Conservation (phyloP, 2,797 vertebrate genomes). For the Lateolabrax maculatus region DNA sequence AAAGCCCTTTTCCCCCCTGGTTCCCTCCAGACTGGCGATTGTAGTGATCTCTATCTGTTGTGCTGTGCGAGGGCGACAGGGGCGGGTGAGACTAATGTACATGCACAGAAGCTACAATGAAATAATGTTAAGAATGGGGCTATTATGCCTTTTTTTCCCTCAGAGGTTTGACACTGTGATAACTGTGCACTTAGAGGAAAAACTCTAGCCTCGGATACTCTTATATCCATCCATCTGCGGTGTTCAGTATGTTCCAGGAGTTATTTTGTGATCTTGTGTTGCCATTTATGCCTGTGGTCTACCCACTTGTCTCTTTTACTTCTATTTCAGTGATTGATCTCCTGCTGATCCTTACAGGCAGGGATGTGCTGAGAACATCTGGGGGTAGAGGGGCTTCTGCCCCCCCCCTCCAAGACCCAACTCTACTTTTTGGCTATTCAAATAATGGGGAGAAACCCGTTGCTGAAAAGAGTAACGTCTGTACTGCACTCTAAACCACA, state of each 20-base stretch:
- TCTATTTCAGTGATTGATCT: conserved; percentile 42
- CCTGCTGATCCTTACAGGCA: conserved; percentile 19
- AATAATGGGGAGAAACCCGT: background rate
- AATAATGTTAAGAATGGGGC: conserved; percentile 63
- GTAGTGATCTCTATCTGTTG: conserved; percentile 69
- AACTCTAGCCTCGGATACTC: conserved; percentile 50
- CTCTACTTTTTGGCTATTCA: background rate
- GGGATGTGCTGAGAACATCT: conserved; percentile 2
- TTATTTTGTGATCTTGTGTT: conserved; percentile 38
- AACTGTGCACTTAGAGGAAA: conserved; percentile 66
- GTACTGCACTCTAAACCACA: background rate
- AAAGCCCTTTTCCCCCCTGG: conserved; percentile 51
- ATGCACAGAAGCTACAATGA: conserved; percentile 48
- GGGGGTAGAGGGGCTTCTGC: background rate
- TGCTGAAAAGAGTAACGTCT: background rate
- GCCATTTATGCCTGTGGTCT: conserved; percentile 27
- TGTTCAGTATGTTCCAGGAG: conserved; percentile 28
- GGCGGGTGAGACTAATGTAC: conserved; percentile 55
- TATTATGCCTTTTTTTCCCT: conserved; percentile 47
- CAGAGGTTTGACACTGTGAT: conserved; percentile 61
- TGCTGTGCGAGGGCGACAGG: conserved; percentile 46
- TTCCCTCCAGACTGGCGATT: conserved; percentile 59
- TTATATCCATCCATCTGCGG: conserved; percentile 50
- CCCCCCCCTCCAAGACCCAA: background rate
- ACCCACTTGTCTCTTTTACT: conserved; percentile 25